Percentiles rank a stretch among this genome's conserved stretches.
These are phyloP conservation scores for Eristalis pertinax DNA, from an alignment of 2,888 invertebrate genomes.

Conservation along the genomic window DNA sequence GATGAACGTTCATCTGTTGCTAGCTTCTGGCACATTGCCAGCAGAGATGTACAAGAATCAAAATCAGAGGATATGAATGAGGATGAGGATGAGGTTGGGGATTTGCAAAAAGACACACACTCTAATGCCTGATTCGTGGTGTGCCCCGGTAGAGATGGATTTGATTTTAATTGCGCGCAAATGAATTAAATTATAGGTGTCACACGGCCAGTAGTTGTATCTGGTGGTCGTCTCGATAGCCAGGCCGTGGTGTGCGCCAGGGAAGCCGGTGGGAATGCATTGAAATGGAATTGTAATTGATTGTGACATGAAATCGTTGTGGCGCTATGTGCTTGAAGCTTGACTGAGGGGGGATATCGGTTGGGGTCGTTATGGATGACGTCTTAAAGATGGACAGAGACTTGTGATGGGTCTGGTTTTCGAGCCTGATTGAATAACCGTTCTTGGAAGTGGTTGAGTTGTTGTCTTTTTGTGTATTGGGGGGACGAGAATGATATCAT, in stretches of 20 bases:
- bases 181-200: conserved; percentile 72
- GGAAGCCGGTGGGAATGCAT: conserved; percentile 30
- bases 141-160: conserved; percentile 57
- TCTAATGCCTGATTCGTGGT: conserved; percentile 47
- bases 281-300: conserved; percentile 67
- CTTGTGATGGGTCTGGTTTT: conserved; percentile 3
- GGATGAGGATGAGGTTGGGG: conserved; percentile 25
- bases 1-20: conserved; percentile 45
- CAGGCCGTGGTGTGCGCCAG: conserved; percentile 7
- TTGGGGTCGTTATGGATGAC: conserved; percentile 50
- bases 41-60: background rate
- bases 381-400: conserved; percentile 34
- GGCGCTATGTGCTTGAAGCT: conserved; percentile 58
- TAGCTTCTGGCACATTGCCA: conserved; percentile 50
- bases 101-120: conserved; percentile 11
- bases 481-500: too few relatives aligned
- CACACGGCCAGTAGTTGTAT: conserved; percentile 27
- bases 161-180: conserved; percentile 72
- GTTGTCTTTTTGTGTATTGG: too few relatives aligned
- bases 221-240: background rate
- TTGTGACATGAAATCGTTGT: conserved; percentile 67
- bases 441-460: too few relatives aligned
- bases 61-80: background rate
- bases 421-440: background rate
- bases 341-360: conserved; percentile 22